A percentile compares a stretch with the other conserved stretches of the same genome.
Conservation (phyloP, 2,113 vertebrate species). For the Elephantulus edwardii region DNA sequence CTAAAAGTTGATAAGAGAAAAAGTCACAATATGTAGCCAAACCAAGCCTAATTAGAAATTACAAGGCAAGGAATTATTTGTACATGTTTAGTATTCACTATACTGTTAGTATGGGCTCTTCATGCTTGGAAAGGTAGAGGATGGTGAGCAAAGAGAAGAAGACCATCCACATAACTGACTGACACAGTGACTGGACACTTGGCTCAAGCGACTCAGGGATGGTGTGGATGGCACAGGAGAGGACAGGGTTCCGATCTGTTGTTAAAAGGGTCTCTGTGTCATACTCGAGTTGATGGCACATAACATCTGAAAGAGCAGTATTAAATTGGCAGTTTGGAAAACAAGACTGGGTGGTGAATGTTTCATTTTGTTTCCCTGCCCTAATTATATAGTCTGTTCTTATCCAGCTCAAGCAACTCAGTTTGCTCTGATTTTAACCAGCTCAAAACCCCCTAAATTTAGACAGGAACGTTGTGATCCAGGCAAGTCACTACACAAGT, state of each 20-base stretch:
- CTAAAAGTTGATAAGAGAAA: neutral
- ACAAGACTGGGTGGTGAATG: neutral
- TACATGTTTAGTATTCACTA: neutral
- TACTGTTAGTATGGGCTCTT: too few species aligned
- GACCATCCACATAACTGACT: too few species aligned
- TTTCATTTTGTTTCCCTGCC: neutral
- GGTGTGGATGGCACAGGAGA: too few species aligned
- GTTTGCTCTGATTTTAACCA: neutral
- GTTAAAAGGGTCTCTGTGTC: too few species aligned
- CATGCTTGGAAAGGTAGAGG: too few species aligned
- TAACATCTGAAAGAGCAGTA: neutral
- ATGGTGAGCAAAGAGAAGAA: too few species aligned
- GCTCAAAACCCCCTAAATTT: neutral
- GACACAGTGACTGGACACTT: too few species aligned
- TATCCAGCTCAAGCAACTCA: neutral
- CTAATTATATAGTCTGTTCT: too few species aligned
- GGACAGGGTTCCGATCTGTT: too few species aligned
- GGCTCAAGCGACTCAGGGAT: too few species aligned
- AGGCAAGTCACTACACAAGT: neutral
- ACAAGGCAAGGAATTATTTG: neutral
- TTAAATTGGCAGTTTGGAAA: neutral
- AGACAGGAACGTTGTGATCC: neutral
- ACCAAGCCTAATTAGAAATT: constrained; percentile 17
- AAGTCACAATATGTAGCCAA: neutral
- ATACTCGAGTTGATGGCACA: constrained; percentile 15